These are phyloP conservation scores for Spea multiplicata DNA, from an alignment of 2,113 vertebrate genomes.

Conservation along the genomic window DNA sequence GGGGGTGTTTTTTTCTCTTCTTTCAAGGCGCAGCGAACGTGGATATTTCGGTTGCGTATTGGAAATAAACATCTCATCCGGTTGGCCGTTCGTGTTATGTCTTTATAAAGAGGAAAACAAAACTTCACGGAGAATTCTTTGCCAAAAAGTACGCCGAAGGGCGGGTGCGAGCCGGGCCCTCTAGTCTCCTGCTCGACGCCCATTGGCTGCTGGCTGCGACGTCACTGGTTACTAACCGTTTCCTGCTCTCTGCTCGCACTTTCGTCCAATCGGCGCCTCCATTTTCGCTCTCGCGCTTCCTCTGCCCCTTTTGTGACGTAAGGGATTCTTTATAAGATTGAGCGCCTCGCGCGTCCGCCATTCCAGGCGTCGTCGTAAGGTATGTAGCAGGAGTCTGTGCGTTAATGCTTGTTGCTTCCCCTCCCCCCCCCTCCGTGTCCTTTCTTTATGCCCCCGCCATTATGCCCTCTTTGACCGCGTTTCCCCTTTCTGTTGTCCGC, in stretches of 20 bases:
- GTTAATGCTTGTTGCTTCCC: fast-evolving
- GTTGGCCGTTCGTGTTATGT: too few relatives aligned
- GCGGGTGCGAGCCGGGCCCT: neutral
- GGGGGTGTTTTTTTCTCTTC: too few relatives aligned
- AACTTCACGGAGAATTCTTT: too few relatives aligned
- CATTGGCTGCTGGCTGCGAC: neutral
- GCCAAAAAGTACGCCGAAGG: neutral
- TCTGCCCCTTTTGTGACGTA: slow-evolving; percentile 11
- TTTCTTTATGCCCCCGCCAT: slow-evolving; percentile 27
- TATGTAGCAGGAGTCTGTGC: slow-evolving; percentile 47
- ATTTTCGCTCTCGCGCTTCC: neutral
- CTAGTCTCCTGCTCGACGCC: neutral
- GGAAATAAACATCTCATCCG: too few relatives aligned
- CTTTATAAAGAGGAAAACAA: too few relatives aligned
- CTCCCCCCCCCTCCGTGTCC: slow-evolving; percentile 50
- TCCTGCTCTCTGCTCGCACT: slow-evolving; percentile 8
- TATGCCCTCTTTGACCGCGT: neutral
- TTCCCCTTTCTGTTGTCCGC: slow-evolving; percentile 49
- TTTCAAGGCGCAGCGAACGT: too few relatives aligned
- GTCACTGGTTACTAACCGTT: slow-evolving; percentile 9
- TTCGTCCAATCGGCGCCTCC: neutral
- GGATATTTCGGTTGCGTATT: too few relatives aligned
- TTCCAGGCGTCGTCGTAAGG: slow-evolving; percentile 68
- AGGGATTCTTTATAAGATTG: neutral
- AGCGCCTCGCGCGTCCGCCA: slow-evolving; percentile 48